These are phyloP conservation scores for Drosophila malerkotliana DNA, from an alignment of 1,140 invertebrate species.

Conservation along the genomic window DNA sequence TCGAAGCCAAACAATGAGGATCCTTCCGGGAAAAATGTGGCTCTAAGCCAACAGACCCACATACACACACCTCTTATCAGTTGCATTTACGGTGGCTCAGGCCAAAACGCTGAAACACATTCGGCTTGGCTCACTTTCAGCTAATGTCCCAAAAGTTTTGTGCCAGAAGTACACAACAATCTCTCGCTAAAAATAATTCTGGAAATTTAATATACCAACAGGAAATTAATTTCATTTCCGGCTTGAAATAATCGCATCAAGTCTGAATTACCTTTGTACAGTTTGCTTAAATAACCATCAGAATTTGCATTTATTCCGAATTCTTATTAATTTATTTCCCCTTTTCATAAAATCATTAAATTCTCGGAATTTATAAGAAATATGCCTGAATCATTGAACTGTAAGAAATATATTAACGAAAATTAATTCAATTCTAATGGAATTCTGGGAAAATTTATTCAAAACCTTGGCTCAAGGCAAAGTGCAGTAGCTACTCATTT, in stretches of 20 bases:
- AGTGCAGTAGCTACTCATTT: not conserved
- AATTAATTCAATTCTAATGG: conserved; percentile 4
- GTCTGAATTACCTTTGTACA: not conserved
- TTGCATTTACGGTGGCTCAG: conserved; percentile 30
- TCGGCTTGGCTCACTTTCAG: conserved; percentile 5
- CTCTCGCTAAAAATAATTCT: not conserved
- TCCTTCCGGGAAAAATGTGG: conserved; percentile 35
- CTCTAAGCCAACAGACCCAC: conserved; percentile 32
- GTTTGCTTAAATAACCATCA: not conserved
- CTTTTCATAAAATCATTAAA: not conserved
- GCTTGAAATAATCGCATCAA: not conserved
- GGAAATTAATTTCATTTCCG: conserved; percentile 43
- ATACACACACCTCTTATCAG: conserved; percentile 24
- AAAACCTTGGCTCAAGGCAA: not conserved
- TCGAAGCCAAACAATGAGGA: conserved; percentile 51
- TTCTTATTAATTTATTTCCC: too few species aligned
- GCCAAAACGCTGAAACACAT: conserved; percentile 14
- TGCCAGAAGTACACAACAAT: not conserved
- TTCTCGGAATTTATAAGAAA: not conserved
- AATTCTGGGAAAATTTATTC: not conserved
- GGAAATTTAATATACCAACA: conserved; percentile 22
- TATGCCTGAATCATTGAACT: not conserved
- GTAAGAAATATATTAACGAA: conserved; percentile 10
- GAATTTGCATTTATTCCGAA: not conserved
- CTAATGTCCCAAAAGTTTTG: not conserved